A percentile compares a stretch with the other conserved stretches of the same genome.
These are phyloP conservation scores for Orchestia grillus DNA, from an alignment of 1,140 invertebrate genomes.

Conservation along the genomic window DNA sequence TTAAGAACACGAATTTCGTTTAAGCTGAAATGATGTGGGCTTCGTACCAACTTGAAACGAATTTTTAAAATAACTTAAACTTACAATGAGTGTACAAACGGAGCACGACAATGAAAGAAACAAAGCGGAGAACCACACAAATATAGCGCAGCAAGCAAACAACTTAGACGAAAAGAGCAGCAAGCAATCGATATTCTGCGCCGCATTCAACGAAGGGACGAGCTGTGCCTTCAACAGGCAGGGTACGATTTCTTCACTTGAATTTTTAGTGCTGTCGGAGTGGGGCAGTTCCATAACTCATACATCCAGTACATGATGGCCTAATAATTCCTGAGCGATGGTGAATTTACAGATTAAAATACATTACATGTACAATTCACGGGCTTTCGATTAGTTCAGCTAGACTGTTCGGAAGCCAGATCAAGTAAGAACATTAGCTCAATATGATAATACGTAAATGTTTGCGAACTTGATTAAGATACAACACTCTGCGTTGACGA, in stretches of 20 bases:
- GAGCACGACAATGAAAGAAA: no score
- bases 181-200: background rate
- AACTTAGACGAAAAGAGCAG: background rate
- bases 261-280: background rate
- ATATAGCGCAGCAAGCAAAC: background rate
- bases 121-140: background rate
- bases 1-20: no score
- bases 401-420: background rate
- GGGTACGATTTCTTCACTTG: background rate
- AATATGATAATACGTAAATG: no score
- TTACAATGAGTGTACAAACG: no score
- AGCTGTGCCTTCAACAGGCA: background rate
- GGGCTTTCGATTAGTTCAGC: background rate
- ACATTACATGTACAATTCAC: background rate
- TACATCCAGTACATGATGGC: background rate
- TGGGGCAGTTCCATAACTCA: background rate
- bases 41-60: no score
- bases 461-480: no score
- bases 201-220: background rate
- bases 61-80: no score
- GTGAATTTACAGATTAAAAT: background rate
- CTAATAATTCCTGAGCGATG: background rate
- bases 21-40: no score
- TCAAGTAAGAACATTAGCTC: no score
- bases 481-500: no score